phyloP scores from a whole-genome alignment of 2,113 vertebrate species.

The Zosterops borbonicus region DNA sequence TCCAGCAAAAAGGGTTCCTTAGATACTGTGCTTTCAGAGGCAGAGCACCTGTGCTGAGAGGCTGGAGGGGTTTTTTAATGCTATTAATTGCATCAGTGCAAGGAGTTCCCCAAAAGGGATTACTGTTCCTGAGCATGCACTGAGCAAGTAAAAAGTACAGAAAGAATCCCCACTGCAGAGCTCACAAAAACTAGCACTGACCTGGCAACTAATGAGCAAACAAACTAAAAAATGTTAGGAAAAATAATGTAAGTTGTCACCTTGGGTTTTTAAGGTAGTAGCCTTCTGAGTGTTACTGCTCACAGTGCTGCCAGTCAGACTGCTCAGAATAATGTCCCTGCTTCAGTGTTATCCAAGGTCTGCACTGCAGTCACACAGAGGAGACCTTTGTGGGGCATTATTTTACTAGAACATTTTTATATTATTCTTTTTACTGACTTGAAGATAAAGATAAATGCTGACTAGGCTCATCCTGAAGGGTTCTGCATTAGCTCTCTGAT shows the following conservation, averaged over 20 bases:
- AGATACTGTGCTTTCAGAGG: not conserved
- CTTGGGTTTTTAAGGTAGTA: not conserved
- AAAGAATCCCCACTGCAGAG: not conserved
- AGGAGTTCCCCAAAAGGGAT: not conserved
- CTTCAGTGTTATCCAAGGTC: not conserved
- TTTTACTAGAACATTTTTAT: not conserved
- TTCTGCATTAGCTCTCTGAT: constrained; percentile 33
- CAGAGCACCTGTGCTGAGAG: not conserved
- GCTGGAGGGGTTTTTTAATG: not conserved
- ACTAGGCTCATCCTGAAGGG: constrained; percentile 1
- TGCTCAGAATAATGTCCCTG: not conserved
- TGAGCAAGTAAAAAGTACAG: not conserved
- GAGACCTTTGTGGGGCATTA: not conserved
- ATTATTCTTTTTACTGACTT: constrained; percentile 26
- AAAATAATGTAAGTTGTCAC: not conserved
- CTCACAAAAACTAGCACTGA: not conserved
- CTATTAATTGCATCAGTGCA: not conserved
- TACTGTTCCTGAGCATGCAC: not conserved
- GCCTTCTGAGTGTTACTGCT: not conserved
- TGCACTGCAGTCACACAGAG: not conserved
- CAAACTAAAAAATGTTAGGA: not conserved
- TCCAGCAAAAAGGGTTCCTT: not conserved
- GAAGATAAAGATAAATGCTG: constrained; percentile 31
- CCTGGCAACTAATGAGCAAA: not conserved
- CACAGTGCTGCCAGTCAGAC: not conserved